Evolutionary conservation across 2,113 vertebrate species (phyloP).

Genomic region (Anhinga anhinga): DNA sequence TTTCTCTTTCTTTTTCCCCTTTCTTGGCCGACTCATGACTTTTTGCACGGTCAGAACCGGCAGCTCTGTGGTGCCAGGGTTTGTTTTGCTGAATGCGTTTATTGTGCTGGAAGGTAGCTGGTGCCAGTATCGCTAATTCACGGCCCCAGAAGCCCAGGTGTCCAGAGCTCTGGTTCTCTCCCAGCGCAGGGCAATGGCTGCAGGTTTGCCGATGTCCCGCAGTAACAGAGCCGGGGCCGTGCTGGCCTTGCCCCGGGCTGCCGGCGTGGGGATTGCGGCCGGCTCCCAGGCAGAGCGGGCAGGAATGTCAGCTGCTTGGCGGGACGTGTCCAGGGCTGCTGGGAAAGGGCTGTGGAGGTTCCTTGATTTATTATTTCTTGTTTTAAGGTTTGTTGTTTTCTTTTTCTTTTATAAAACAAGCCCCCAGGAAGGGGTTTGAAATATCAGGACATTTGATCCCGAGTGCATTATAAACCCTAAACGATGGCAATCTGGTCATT

Average conservation of each 20-base stretch:
- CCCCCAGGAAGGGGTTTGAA: constrained; percentile 7
- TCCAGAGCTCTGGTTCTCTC: not conserved
- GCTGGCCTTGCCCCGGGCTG: not conserved
- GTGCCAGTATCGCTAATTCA: not conserved
- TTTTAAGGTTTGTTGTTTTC: not conserved
- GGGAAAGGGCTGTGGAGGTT: not conserved
- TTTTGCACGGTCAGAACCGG: not conserved
- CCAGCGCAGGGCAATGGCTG: rapidly evolving
- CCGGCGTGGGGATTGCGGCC: rapidly evolving
- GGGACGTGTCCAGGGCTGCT: not conserved
- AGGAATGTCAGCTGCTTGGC: not conserved
- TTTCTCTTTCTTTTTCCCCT: not conserved
- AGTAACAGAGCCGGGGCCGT: rapidly evolving
- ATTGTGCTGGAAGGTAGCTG: not conserved
- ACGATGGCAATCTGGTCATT: not conserved
- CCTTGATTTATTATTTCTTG: constrained; percentile 4
- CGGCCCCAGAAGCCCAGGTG: not conserved
- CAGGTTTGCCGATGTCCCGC: rapidly evolving
- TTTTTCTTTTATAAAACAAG: not conserved
- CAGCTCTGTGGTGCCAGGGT: not conserved
- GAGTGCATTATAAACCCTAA: constrained; percentile 9
- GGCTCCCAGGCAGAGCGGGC: not conserved
- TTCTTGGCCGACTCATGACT: not conserved
- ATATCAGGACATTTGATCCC: not conserved
- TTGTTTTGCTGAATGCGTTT: not conserved